phyloP scores from a whole-genome alignment of 2,888 invertebrate species.

The Caprella mutica region DNA sequence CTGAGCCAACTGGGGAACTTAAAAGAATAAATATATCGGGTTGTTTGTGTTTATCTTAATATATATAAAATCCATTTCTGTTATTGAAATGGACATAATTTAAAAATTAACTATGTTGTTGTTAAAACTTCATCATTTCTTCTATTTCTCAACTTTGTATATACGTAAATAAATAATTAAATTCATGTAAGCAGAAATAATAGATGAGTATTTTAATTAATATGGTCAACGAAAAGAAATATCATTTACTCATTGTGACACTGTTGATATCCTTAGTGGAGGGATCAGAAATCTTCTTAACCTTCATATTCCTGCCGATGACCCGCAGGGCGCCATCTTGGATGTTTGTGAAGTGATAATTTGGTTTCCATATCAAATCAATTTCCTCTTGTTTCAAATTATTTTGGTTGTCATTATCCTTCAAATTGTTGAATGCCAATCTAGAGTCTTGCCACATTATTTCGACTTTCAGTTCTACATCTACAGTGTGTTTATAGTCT shows the following conservation, averaged over 20 bases:
- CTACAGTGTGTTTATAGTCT: slow-evolving; percentile 4
- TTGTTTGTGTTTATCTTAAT: no score
- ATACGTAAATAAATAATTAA: no score
- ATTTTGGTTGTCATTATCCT: background rate
- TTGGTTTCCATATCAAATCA: background rate
- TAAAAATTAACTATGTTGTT: no score
- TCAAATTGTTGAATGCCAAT: slow-evolving; percentile 4
- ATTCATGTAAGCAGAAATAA: no score
- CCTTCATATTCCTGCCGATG: background rate
- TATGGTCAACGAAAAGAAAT: no score
- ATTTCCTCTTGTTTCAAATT: background rate
- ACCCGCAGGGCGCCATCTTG: background rate
- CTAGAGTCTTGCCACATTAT: slow-evolving; percentile 2
- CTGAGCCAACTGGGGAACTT: no score
- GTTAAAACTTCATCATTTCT: no score
- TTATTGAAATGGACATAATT: no score
- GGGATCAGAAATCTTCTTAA: background rate
- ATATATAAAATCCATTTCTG: no score
- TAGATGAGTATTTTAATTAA: no score
- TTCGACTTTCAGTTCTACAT: background rate
- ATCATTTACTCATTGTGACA: background rate
- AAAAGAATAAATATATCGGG: no score
- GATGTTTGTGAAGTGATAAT: background rate
- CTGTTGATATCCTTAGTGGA: background rate
- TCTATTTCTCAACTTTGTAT: no score